Conservation (phyloP, 2,797 vertebrate species). For the Pristis pectinata region DNA sequence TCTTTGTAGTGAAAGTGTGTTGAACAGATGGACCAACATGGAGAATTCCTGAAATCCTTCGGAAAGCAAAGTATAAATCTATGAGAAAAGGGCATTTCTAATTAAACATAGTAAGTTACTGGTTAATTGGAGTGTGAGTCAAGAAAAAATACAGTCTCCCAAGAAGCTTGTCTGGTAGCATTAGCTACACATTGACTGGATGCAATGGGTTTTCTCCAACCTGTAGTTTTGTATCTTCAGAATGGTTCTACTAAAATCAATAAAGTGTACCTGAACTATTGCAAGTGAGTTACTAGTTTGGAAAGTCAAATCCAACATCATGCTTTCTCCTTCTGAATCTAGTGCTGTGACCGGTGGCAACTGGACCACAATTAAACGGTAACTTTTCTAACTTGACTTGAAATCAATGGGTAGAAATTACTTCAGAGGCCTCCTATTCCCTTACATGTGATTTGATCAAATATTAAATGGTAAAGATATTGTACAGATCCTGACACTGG, state of each 20-base stretch:
- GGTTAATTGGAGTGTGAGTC: not conserved
- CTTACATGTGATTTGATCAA: slow-evolving; percentile 34
- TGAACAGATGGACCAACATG: not conserved
- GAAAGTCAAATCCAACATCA: not conserved
- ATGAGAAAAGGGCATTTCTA: not conserved
- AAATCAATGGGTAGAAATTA: slow-evolving; percentile 37
- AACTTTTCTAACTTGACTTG: slow-evolving; percentile 38
- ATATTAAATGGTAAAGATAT: slow-evolving; percentile 38
- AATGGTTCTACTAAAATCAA: no score
- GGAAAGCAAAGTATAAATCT: not conserved
- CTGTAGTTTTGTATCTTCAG: not conserved
- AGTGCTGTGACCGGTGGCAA: not conserved
- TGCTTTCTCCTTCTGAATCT: not conserved
- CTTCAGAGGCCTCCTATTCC: slow-evolving; percentile 35
- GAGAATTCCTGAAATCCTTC: not conserved
- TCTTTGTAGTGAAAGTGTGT: not conserved
- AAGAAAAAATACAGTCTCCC: not conserved
- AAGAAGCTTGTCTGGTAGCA: not conserved
- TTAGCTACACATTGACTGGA: not conserved
- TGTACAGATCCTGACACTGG: slow-evolving; percentile 35
- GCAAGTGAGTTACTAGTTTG: not conserved
- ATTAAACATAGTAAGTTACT: not conserved
- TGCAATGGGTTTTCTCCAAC: not conserved
- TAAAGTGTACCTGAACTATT: not conserved
- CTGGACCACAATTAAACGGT: slow-evolving; percentile 27